Evolutionary conservation across 23 tunicate genomes (phyloP).

Genomic region (Diplosoma virens): DNA sequence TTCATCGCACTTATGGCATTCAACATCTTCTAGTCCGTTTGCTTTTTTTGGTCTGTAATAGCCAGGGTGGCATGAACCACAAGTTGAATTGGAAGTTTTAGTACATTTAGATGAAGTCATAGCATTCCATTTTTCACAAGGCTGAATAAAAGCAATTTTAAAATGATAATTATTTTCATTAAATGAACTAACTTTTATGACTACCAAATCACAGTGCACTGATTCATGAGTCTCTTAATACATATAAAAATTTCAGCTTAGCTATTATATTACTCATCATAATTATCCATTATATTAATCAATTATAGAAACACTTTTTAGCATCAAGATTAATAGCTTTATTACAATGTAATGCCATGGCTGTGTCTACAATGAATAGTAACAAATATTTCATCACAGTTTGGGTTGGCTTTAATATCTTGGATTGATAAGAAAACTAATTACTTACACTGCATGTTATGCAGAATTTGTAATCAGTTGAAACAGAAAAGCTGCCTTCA

Average conservation of each 20-base stretch:
- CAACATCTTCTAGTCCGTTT: conserved; percentile 30
- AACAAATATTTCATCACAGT: not conserved
- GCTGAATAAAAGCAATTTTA: conserved; percentile 24
- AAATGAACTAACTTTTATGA: too few species aligned
- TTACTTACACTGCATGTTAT: conserved; percentile 31
- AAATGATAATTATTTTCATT: too few species aligned
- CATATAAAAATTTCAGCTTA: too few species aligned
- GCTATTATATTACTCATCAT: too few species aligned
- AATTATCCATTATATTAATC: too few species aligned
- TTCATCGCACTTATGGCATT: conserved; percentile 46
- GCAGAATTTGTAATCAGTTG: conserved; percentile 21
- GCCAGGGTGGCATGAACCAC: conserved; percentile 36
- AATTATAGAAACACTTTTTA: too few species aligned
- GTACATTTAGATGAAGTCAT: conserved; percentile 9
- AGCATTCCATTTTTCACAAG: conserved; percentile 41
- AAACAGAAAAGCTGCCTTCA: conserved; percentile 12
- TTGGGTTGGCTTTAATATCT: too few species aligned
- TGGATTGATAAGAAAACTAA: too few species aligned
- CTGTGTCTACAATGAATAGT: not conserved
- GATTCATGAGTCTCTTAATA: too few species aligned
- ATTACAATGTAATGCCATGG: too few species aligned
- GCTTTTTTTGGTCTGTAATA: conserved; percentile 42
- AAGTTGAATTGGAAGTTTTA: conserved; percentile 27
- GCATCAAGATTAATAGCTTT: too few species aligned
- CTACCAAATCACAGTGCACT: too few species aligned